Conservation (phyloP, 2,113 vertebrate species). For the Rousettus leschenaultii region DNA sequence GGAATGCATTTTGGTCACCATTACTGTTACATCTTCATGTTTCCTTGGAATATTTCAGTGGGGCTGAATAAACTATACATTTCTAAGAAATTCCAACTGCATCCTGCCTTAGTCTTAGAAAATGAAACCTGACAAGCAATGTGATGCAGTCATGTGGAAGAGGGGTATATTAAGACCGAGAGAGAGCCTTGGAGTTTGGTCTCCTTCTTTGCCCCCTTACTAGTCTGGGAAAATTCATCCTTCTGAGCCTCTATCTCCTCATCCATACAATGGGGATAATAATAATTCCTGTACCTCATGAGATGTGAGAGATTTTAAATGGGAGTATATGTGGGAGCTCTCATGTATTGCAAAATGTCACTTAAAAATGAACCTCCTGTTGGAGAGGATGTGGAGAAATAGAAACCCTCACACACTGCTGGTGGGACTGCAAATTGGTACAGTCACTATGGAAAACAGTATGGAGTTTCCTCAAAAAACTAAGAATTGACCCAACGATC, state of each 20-base stretch:
- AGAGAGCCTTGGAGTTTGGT: background rate
- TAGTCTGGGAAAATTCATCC: background rate
- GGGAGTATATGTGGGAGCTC: background rate
- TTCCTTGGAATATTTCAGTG: background rate
- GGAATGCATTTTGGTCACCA: background rate
- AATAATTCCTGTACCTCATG: background rate
- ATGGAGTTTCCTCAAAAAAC: too few relatives aligned
- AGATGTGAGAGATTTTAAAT: background rate
- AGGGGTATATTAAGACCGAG: background rate
- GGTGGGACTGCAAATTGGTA: too few relatives aligned
- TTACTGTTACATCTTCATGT: background rate
- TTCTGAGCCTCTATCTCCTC: slow-evolving; percentile 2
- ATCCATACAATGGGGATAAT: background rate
- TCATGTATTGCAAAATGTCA: background rate
- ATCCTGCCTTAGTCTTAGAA: background rate
- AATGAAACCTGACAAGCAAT: background rate
- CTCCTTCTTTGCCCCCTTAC: background rate
- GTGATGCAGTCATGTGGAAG: background rate
- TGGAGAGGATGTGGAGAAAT: too few relatives aligned
- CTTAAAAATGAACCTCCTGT: background rate
- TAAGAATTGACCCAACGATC: too few relatives aligned
- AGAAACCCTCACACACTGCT: too few relatives aligned
- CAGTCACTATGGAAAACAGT: too few relatives aligned
- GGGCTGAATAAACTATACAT: background rate
- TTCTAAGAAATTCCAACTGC: background rate